These are phyloP conservation scores for Schrankia costaestrigalis DNA, from an alignment of 2,888 invertebrate genomes.

Conservation along the genomic window DNA sequence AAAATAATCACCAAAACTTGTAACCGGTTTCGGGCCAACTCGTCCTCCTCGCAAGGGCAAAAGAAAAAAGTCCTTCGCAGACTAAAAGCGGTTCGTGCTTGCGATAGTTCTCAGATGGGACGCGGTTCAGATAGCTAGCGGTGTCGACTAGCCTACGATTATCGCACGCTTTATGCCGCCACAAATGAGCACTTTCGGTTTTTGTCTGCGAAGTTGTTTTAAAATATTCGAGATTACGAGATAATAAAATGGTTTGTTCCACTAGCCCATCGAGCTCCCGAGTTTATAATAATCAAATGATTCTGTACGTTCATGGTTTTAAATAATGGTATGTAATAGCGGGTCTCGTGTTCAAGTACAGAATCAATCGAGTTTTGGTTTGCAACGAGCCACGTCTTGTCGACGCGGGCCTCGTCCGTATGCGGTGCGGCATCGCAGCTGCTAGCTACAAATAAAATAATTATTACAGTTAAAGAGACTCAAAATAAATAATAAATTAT, in stretches of 20 bases:
- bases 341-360: conserved; percentile 32
- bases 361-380: conserved; percentile 46
- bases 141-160: conserved; percentile 39
- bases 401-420: conserved; percentile 72
- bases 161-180: conserved; percentile 35
- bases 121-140: conserved; percentile 51
- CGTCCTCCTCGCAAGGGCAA: conserved; percentile 66
- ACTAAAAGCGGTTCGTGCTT: conserved; percentile 41
- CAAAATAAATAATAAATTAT: conserved; percentile 81
- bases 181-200: conserved; percentile 40
- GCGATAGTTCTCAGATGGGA: conserved; percentile 54
- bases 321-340: conserved; percentile 15
- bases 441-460: conserved; percentile 69
- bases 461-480: conserved; percentile 79
- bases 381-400: conserved; percentile 66
- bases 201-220: conserved; percentile 20
- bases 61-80: conserved; percentile 63
- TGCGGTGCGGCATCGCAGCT: conserved; percentile 76
- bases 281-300: conserved; percentile 49
- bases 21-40: conserved; percentile 66
- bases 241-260: conserved; percentile 23
- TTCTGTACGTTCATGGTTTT: conserved; percentile 36
- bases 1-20: conserved; percentile 72
- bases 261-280: conserved; percentile 51
- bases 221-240: conserved; percentile 27